Base-by-base conservation (phyloP, 2,888 invertebrate genomes). In the Palloptera scutellata region DNA sequence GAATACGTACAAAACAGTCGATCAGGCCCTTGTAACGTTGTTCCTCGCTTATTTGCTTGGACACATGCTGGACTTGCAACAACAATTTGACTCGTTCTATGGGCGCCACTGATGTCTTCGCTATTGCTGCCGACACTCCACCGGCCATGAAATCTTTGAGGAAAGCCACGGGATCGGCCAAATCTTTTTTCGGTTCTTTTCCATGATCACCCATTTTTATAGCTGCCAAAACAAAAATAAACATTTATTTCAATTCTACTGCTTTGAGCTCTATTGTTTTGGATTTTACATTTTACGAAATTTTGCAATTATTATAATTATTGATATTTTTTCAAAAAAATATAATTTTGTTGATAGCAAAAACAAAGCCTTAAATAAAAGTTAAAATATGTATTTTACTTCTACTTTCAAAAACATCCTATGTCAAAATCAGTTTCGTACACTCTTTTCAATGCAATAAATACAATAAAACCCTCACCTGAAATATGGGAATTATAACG, bases 31-130 rank as follows among this genome's bases (percentile, higher is more conserved):
- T 96, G 88, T 97, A 97, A 76, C 92, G 91, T 79, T 94, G 87
- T 67, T 92, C 91, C 72, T 88, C 90, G 5, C 91, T 77, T 76
- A 95, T 92, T 85, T 94, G 93, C 86, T 92, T 94, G 76, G 92
- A 92, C 72, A 93, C 91, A 85, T 92, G 92, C 86, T 96, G 95
- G 70, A 95, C 95, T 86, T 96, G 96, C 73, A 96, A 88, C 71
- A 96, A 88, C 73, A 96, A 87, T 84, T 96, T 96, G 0, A 96
- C 95, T 80, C 95, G 89, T 86, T 96, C 96, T 79, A 96, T 95
- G 53, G 96, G 96, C 41, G 96, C 96, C 68, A 95, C 94, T 48
- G 92, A 90, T 41, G 96, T 96, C 84, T 96, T 96, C 40, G 95
- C 93, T 72, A 95, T 89, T 42, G 95, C 95, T 15, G 95, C 96